Base-by-base conservation (phyloP, 1,140 invertebrate genomes). In the Aculops lycopersici region DNA sequence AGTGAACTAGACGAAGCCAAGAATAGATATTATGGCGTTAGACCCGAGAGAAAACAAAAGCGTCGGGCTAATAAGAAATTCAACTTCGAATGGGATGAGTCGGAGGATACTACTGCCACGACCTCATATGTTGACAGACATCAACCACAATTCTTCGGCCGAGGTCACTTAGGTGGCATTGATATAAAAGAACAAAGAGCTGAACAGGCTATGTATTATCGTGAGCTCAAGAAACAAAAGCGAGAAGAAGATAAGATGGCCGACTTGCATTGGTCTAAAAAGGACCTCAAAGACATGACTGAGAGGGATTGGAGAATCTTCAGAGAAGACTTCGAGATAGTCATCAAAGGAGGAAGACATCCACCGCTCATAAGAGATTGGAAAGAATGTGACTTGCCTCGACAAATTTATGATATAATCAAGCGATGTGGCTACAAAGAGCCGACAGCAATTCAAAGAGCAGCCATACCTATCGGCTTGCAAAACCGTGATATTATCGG, bases 231-330 rank as follows among this genome's bases (percentile, higher is more conserved):
- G 63, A 92, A 38, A 62, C 90, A 52, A 95, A 88, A 4, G 79
- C 90, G 51, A 62, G 84, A 92, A 45, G 95, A 97, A 60, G 83
- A 94, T 53, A 78, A 83, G 53, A 95, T 80, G 77, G 90, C 97
- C 61, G 88, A 97, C 54, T 66, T 92, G 18, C 90, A 98, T 58
- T 99, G 92, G 92, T 77, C 74, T 15, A 83, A 97, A 49, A 98
- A 99, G 58, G 67, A 69, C 12, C 52, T 74, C 0, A 68, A 73
- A 39, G 84, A 97, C 60, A 99, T 98, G 92, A 86, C 77, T 8
- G 88, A 98, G 54, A 66, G 92, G 53, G 92, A 99, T 63, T 99
- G 92, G 92, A 68, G 92, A 54, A 99, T 98, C 50, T 98, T 99
- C 53, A 69, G 88, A 45, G 92, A 99, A 62, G 92, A 98, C 62